These are phyloP conservation scores for Allophyes oxyacanthae DNA, from an alignment of 2,888 invertebrate species.

Conservation along the genomic window DNA sequence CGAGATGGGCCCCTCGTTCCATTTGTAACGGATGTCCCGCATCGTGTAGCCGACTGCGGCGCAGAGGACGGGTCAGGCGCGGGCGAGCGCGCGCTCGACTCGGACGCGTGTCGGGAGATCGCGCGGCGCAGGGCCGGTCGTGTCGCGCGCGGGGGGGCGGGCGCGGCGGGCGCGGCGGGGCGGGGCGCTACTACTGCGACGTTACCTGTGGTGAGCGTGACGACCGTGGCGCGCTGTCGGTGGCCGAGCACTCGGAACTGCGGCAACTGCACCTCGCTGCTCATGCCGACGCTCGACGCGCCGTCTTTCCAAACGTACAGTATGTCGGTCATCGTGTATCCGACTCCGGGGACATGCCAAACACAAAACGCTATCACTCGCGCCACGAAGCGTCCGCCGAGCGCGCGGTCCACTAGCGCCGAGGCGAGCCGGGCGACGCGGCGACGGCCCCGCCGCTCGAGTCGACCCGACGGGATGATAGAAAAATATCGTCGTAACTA, in stretches of 20 bases:
- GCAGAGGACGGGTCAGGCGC: constrained; percentile 63
- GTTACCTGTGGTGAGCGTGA: constrained; percentile 98
- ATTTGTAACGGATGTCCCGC: constrained; percentile 98
- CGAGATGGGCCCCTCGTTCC: constrained; percentile 97
- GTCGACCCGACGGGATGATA: constrained; percentile 60
- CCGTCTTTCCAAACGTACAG: constrained; percentile 99
- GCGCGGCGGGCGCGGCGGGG: constrained; percentile 38
- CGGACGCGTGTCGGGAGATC: constrained; percentile 52
- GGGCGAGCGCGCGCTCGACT: constrained; percentile 59
- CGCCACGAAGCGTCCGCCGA: constrained; percentile 64
- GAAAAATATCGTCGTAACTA: constrained; percentile 62
- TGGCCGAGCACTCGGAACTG: constrained; percentile 99
- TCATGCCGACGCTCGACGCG: constrained; percentile 97
- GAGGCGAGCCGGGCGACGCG: constrained; percentile 44
- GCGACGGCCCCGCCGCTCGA: constrained; percentile 35
- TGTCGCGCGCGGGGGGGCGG: constrained; percentile 44
- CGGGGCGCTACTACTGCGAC: constrained; percentile 67
- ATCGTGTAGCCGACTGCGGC: constrained; percentile 97
- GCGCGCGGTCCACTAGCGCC: constrained; percentile 40
- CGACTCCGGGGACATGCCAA: constrained; percentile 93
- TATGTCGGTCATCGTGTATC: constrained; percentile 99
- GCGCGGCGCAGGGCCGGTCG: constrained; percentile 17
- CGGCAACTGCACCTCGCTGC: constrained; percentile 98
- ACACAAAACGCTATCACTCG: constrained; percentile 79
- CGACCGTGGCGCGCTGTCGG: constrained; percentile 97